Evolutionary conservation across 2,797 vertebrate species (phyloP).

Genomic region (Octomys mimax): DNA sequence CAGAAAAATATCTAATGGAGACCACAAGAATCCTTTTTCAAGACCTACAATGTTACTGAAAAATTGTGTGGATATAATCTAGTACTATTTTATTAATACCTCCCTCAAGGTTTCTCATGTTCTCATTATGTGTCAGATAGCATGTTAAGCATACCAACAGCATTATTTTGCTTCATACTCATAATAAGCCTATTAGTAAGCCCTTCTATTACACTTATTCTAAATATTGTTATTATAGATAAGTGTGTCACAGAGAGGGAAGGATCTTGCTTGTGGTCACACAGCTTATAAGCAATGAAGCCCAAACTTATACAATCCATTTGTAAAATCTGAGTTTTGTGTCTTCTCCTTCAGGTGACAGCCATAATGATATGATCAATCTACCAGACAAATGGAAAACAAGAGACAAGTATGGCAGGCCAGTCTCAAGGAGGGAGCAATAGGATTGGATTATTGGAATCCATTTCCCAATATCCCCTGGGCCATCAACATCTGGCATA

Average conservation of each 20-base stretch:
- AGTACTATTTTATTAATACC: not conserved
- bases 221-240: not conserved
- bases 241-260: not conserved
- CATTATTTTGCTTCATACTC: not conserved
- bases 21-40: not conserved
- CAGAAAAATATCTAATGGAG: not conserved
- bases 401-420: not conserved
- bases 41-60: not conserved
- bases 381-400: not conserved
- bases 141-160: fast-evolving
- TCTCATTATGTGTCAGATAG: not conserved
- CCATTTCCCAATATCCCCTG: not conserved
- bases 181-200: not conserved
- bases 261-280: not conserved
- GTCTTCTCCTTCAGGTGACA: not conserved
- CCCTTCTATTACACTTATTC: not conserved
- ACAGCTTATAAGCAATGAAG: not conserved
- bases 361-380: not conserved
- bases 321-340: not conserved
- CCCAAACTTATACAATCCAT: not conserved
- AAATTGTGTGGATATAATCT: not conserved
- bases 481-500: not conserved
- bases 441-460: not conserved
- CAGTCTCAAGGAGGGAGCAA: too few species aligned
- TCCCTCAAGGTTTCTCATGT: not conserved